A percentile compares a stretch with the other conserved stretches of the same genome.
phyloP scores from a whole-genome alignment of 2,113 vertebrate species.

The Cnemophilus loriae region DNA sequence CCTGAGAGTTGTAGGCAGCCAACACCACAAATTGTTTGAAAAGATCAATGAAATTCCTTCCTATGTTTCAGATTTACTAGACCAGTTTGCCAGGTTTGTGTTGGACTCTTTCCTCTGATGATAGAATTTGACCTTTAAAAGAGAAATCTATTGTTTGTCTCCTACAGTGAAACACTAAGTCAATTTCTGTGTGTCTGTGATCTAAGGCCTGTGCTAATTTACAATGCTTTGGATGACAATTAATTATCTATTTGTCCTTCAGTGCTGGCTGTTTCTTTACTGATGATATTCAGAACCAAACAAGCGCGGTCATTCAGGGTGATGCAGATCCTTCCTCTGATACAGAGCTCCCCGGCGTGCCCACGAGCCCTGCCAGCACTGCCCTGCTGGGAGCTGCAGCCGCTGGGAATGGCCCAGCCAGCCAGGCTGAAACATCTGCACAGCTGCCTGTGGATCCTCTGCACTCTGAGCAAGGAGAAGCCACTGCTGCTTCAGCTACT shows the following conservation, averaged over 20 bases:
- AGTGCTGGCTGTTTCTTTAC: slow-evolving; percentile 95
- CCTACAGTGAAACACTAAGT: not conserved
- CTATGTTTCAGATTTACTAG: not conserved
- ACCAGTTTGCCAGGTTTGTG: not conserved
- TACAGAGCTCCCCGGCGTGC: slow-evolving; percentile 38
- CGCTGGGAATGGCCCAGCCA: not conserved
- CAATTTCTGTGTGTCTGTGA: not conserved
- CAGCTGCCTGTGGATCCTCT: not conserved
- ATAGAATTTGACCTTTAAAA: not conserved
- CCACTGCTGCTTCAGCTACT: not conserved
- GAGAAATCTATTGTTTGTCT: not conserved
- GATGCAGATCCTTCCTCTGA: slow-evolving; percentile 77
- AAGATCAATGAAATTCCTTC: not conserved
- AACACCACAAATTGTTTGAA: not conserved
- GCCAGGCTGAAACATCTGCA: not conserved
- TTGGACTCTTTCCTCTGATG: not conserved
- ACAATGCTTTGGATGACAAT: not conserved
- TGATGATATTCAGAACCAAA: slow-evolving; percentile 82
- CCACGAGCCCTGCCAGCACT: not conserved
- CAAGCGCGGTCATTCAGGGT: slow-evolving; percentile 67
- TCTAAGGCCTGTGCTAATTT: not conserved
- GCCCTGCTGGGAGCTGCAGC: not conserved
- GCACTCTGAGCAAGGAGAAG: not conserved
- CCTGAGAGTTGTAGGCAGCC: not conserved
- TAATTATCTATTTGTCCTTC: not conserved